phyloP scores from a whole-genome alignment of 2,113 vertebrate genomes.

The Clinocottus analis region DNA sequence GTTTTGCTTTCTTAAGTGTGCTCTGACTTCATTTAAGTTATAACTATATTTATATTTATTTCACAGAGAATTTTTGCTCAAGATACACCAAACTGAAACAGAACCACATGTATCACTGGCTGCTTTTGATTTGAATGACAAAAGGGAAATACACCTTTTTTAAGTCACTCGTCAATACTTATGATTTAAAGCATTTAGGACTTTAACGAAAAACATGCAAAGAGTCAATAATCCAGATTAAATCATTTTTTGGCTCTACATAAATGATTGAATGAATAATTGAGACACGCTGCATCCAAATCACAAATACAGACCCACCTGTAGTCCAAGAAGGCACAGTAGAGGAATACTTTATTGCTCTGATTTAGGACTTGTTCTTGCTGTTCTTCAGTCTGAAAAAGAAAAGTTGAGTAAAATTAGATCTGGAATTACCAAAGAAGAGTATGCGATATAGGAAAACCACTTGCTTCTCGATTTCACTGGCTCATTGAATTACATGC shows the following conservation, averaged over 20 bases:
- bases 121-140: slow-evolving; percentile 48
- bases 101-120: slow-evolving; percentile 26
- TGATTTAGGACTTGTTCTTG: slow-evolving; percentile 83
- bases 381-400: slow-evolving; percentile 86
- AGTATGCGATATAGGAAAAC: slow-evolving; percentile 23
- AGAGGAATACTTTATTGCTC: slow-evolving; percentile 89
- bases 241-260: slow-evolving; percentile 20
- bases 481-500: slow-evolving; percentile 6
- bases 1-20: slow-evolving; percentile 60
- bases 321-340: slow-evolving; percentile 95
- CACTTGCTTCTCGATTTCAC: slow-evolving; percentile 6
- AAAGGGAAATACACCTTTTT: slow-evolving; percentile 39
- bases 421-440: slow-evolving; percentile 2
- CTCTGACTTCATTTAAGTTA: slow-evolving; percentile 55
- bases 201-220: not conserved
- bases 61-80: slow-evolving; percentile 45
- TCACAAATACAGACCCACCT: slow-evolving; percentile 83
- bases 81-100: slow-evolving; percentile 31
- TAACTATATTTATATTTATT: slow-evolving; percentile 25
- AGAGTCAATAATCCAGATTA: slow-evolving; percentile 29
- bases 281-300: slow-evolving; percentile 17
- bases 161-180: slow-evolving; percentile 20
- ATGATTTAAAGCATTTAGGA: slow-evolving; percentile 37
- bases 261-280: slow-evolving; percentile 40
- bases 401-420: slow-evolving; percentile 21